Conservation (phyloP, 2,888 invertebrate species). For the Drymonia ruficornis region DNA sequence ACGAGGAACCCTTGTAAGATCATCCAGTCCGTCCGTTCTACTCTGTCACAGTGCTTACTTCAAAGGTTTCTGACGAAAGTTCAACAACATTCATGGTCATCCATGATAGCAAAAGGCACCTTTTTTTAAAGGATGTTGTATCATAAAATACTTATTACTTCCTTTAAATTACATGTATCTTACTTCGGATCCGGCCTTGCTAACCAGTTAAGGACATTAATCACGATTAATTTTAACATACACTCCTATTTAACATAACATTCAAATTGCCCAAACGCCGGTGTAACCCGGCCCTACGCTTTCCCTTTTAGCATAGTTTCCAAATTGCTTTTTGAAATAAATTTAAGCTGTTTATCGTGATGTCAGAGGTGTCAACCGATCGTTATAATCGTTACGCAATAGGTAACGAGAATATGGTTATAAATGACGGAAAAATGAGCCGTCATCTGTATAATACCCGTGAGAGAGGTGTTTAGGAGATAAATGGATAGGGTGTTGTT, state of each 20-base stretch:
- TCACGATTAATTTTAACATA: neutral
- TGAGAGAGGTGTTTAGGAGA: conserved; percentile 23
- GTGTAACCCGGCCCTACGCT: conserved; percentile 24
- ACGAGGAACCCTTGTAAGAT: too few relatives aligned
- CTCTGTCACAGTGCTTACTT: too few relatives aligned
- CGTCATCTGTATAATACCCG: conserved; percentile 19
- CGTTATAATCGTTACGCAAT: conserved; percentile 12
- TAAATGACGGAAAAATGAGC: conserved; percentile 28
- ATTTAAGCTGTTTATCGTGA: conserved; percentile 28
- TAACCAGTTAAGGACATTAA: too few relatives aligned
- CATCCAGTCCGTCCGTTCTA: too few relatives aligned
- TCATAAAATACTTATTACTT: too few relatives aligned
- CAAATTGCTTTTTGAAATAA: conserved; percentile 29
- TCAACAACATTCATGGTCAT: too few relatives aligned
- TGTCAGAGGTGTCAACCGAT: conserved; percentile 16
- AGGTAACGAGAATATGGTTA: conserved; percentile 20
- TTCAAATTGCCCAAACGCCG: conserved; percentile 1
- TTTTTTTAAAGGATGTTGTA: too few relatives aligned
- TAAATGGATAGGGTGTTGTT: conserved; percentile 8
- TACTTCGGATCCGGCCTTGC: too few relatives aligned
- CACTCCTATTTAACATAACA: neutral
- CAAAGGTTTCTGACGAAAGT: too few relatives aligned
- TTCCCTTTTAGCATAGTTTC: conserved; percentile 51
- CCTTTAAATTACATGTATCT: too few relatives aligned
- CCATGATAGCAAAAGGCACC: too few relatives aligned